phyloP scores from a whole-genome alignment of 2,113 vertebrate genomes.

The Podilymbus podiceps region DNA sequence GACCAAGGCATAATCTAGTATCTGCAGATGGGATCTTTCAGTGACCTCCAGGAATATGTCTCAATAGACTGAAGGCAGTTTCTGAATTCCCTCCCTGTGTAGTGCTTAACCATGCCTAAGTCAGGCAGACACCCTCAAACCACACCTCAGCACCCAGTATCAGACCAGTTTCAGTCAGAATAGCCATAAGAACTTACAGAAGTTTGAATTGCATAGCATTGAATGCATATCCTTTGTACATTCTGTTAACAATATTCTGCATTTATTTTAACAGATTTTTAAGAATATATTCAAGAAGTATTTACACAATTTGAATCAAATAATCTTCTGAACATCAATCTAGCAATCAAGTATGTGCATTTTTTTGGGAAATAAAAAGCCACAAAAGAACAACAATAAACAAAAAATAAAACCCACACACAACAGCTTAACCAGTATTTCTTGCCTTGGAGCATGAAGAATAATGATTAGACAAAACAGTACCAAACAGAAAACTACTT shows the following conservation, averaged over 20 bases:
- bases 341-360: background rate
- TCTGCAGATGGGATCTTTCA: background rate
- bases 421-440: background rate
- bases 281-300: background rate
- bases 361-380: background rate
- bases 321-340: background rate
- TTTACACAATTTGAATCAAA: background rate
- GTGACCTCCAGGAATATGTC: background rate
- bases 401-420: rapidly evolving
- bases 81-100: background rate
- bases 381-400: background rate
- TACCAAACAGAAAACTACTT: background rate
- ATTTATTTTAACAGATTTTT: background rate
- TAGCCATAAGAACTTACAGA: background rate
- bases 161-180: background rate
- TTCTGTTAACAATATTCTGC: background rate
- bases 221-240: background rate
- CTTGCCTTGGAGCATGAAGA: background rate
- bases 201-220: background rate
- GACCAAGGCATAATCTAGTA: too few relatives aligned
- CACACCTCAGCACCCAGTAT: background rate
- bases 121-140: background rate
- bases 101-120: background rate
- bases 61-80: background rate
- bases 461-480: background rate